phyloP scores from a whole-genome alignment of 2,113 vertebrate species.

The Rhegmatorhina hoffmannsi region DNA sequence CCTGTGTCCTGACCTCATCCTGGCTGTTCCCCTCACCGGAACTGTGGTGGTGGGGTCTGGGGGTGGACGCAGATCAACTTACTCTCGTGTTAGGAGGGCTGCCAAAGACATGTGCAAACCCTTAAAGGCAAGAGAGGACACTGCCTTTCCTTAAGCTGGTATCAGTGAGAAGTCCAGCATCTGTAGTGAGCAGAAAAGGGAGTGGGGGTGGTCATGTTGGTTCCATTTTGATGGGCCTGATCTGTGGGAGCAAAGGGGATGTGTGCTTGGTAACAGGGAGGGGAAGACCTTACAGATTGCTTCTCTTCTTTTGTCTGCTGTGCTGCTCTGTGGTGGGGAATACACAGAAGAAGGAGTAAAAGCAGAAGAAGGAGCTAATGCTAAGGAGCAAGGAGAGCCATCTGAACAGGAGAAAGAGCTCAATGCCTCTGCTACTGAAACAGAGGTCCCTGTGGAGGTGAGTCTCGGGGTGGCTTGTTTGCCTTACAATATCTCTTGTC shows the following conservation, averaged over 20 bases:
- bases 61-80: conserved; percentile 73
- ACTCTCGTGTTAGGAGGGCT: conserved; percentile 80
- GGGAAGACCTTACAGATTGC: not conserved
- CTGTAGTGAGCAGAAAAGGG: not conserved
- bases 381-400: conserved; percentile 78
- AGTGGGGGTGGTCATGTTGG: not conserved
- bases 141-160: not conserved
- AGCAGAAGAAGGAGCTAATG: conserved; percentile 73
- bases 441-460: conserved; percentile 73
- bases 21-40: conserved; percentile 45
- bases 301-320: not conserved
- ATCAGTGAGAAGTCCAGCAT: not conserved
- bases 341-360: conserved; percentile 81
- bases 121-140: conserved; percentile 87
- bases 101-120: conserved; percentile 64
- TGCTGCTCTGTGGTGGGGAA: not conserved
- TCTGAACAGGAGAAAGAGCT: conserved; percentile 81
- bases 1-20: conserved; percentile 47
- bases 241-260: not conserved
- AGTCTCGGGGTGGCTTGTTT: not conserved
- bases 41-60: conserved; percentile 50
- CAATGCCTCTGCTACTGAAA: conserved; percentile 60
- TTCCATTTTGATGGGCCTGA: not conserved
- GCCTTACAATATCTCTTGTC: not conserved
- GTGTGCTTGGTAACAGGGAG: not conserved